Conservation (phyloP, 2,797 vertebrate species). For the Prionace glauca region DNA sequence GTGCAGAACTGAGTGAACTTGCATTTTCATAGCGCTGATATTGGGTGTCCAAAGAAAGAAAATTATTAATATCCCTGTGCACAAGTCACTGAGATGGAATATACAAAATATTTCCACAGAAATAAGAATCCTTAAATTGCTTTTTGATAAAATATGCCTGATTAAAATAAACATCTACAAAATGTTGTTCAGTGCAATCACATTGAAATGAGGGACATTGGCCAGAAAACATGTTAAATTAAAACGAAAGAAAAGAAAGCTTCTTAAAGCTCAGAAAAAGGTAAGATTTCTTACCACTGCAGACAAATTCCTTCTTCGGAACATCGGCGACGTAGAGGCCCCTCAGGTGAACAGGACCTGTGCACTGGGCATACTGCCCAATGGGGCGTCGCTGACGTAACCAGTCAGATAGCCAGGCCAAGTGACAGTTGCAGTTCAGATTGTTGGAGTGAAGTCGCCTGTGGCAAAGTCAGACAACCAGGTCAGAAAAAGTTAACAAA, state of each 20-base stretch:
- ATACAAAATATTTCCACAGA: neutral
- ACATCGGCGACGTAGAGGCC: slow-evolving; percentile 91
- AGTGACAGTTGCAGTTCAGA: slow-evolving; percentile 91
- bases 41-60: neutral
- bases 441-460: slow-evolving; percentile 95
- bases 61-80: neutral
- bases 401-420: slow-evolving; percentile 97
- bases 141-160: neutral
- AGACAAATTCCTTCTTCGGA: slow-evolving; percentile 91
- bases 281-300: slow-evolving; percentile 66
- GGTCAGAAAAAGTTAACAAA: slow-evolving; percentile 33
- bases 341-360: slow-evolving; percentile 84
- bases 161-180: neutral
- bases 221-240: neutral
- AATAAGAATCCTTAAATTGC: neutral
- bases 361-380: slow-evolving; percentile 95
- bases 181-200: neutral
- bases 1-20: neutral
- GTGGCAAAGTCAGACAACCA: slow-evolving; percentile 37
- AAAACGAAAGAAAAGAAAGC: neutral
- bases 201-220: neutral
- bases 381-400: slow-evolving; percentile 79
- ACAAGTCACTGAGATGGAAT: neutral
- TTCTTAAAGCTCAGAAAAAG: neutral
- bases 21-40: neutral